Evolutionary conservation across 2,888 invertebrate species (phyloP), one percentile per base, ranked within the genome.

Genomic region (Drosophila subquinaria): DNA sequence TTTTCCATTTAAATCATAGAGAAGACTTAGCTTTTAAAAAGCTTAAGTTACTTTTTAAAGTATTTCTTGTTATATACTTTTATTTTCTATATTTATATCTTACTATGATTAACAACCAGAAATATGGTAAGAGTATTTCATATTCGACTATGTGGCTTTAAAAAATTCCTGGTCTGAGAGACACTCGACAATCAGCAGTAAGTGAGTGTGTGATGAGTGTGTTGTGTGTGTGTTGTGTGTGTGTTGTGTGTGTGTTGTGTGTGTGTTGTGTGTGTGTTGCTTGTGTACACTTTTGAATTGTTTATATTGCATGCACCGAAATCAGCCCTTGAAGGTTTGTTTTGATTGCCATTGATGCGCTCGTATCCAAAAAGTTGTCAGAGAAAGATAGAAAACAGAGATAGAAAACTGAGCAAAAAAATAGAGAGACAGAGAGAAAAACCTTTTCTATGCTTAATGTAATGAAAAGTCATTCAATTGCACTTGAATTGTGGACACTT

Each of bases 291-390:
- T 66, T 82, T 73, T 78, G 81, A 75, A 83, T 69, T 87, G 76
- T 79, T 86, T 90, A 77, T 76, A 78, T 80, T 80, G 87, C 75
- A 70, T 82, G 79, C 76, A 89, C 72, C 72, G 57, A 84, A 89
- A 89, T 85, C 90, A 89, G 82, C 88, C 89, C 90, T 85, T 82
- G 76, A 69, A 76, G 74, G 86, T 76, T 76, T 82, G 80, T 88
- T 85, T 85, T 90, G 88, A 88, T 89, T 89, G 90, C 90, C 60
- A 88, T 85, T 79, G 90, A 84, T 78, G 82, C 69, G 69, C 75
- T 73, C 51, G 71, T 76, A 76, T 80, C 53, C 71, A 80, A 77
- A 76, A 77, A 70, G 56, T 80, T 80, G 56, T 67, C 50, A 63
- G 60, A 55, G 47, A 66, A 63, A 60, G 62, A 36, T n/a, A 65